These are phyloP conservation scores for Lasius fuliginosus DNA, from an alignment of 2,888 invertebrate species.

Conservation along the genomic window DNA sequence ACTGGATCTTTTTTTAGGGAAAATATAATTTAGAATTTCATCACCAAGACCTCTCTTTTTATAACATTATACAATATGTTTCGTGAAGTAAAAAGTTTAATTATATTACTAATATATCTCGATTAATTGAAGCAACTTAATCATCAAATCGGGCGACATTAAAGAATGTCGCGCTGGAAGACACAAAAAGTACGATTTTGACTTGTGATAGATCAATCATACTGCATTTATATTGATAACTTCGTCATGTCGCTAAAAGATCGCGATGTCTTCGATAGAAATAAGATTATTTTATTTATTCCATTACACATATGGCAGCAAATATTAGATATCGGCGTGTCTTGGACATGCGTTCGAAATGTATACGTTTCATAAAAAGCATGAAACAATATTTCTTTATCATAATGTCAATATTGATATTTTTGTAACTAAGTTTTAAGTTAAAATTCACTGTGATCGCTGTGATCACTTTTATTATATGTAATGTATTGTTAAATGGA, in stretches of 20 bases:
- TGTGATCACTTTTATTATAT: not conserved
- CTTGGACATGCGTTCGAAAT: not conserved
- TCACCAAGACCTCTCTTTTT: not conserved
- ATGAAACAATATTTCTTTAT: slow-evolving; percentile 2
- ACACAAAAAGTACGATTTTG: not conserved
- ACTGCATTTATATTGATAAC: not conserved
- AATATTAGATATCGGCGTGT: slow-evolving; percentile 24
- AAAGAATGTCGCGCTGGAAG: not conserved
- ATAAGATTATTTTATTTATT: slow-evolving; percentile 4
- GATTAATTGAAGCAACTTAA: not conserved
- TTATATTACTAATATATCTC: not conserved
- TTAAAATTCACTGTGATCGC: slow-evolving; percentile 10
- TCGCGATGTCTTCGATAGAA: not conserved
- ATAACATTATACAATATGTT: not conserved
- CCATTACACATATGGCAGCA: not conserved
- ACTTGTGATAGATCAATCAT: slow-evolving; percentile 23
- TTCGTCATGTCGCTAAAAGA: not conserved
- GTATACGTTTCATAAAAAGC: slow-evolving; percentile 10
- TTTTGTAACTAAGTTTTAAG: not conserved
- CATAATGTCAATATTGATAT: slow-evolving; percentile 12
- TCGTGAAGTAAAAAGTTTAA: not conserved
- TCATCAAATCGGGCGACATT: not conserved
- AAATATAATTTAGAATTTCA: not conserved
- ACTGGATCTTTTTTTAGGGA: not conserved
- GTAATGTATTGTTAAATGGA: slow-evolving; percentile 3